phyloP scores from a whole-genome alignment of 1,140 invertebrate species.

The Plutomurus gul region DNA sequence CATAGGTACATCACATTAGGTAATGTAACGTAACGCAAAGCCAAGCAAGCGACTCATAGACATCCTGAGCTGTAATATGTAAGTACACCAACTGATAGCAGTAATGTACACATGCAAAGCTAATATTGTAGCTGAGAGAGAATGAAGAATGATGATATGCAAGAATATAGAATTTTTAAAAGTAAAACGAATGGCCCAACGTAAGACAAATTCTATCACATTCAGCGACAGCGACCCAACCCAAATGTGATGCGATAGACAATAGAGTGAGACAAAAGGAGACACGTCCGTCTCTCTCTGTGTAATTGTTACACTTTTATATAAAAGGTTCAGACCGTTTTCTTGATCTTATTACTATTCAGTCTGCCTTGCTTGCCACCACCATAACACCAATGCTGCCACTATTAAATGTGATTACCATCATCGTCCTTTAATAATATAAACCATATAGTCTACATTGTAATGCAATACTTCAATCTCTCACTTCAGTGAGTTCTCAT shows the following conservation, averaged over 20 bases:
- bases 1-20: background rate
- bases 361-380: background rate
- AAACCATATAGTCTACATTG: no score
- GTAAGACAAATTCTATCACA: no score
- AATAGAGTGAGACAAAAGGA: background rate
- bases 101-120: no score
- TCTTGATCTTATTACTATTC: conserved; percentile 6
- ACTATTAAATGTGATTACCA: no score
- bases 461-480: background rate
- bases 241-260: background rate
- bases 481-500: conserved; percentile 16
- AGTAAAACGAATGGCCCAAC: no score
- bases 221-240: conserved; percentile 14
- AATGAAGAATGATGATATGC: no score
- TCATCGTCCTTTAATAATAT: no score
- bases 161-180: no score
- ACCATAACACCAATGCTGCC: background rate
- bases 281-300: background rate
- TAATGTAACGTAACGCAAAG: background rate
- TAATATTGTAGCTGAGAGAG: no score
- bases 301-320: background rate
- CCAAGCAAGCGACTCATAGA: background rate
- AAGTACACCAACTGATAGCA: background rate
- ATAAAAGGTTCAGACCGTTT: background rate
- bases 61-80: background rate